Evolutionary conservation across 2,113 vertebrate species (phyloP).

Genomic region (Pangasianodon gigas): DNA sequence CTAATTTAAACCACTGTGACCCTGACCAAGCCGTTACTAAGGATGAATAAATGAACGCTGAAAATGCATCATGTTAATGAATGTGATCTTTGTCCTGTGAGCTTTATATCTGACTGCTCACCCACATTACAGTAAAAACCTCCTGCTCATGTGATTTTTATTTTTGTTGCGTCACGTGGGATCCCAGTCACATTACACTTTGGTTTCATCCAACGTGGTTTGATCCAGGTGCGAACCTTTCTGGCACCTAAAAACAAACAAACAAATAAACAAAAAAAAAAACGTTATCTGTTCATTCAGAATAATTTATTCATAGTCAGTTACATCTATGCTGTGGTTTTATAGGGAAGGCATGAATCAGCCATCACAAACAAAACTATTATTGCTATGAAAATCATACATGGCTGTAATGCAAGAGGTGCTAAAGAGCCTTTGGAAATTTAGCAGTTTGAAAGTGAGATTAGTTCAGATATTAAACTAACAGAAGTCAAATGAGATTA

Average conservation of each 20-base stretch:
- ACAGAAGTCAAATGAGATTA: neutral
- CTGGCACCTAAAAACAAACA: neutral
- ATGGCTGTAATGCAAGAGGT: neutral
- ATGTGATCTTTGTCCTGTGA: neutral
- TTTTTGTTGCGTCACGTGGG: neutral
- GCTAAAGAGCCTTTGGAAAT: neutral
- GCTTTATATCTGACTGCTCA: neutral
- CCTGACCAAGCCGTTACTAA: neutral
- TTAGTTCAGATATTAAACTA: neutral
- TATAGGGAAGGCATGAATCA: slow-evolving; percentile 18
- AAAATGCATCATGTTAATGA: neutral
- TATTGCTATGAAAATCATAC: neutral
- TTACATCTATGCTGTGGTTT: neutral
- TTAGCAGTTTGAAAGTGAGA: slow-evolving; percentile 2
- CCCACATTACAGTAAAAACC: neutral
- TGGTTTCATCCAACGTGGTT: neutral
- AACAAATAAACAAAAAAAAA: neutral
- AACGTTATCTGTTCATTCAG: neutral
- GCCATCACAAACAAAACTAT: slow-evolving; percentile 9
- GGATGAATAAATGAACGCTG: neutral
- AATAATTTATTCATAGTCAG: neutral
- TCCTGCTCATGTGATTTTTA: neutral
- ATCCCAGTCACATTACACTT: neutral
- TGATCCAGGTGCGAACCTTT: neutral
- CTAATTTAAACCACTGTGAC: neutral